Evolutionary conservation across 2,888 invertebrate species (phyloP), one percentile per base, ranked within the genome.

Genomic region (Cheilosia pagana): DNA sequence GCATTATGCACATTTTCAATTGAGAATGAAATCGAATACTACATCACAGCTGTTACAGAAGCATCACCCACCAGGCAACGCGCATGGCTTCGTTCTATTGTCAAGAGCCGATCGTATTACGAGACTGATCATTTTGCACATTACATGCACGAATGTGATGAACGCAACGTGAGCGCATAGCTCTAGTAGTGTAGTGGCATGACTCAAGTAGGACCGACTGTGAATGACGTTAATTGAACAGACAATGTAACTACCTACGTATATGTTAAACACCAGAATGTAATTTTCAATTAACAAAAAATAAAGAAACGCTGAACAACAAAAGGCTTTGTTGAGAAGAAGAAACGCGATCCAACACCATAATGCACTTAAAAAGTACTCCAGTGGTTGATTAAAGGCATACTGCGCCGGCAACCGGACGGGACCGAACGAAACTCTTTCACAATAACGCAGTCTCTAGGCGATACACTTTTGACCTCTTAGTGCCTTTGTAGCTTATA

Each of bases 361-460:
- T 67, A 76, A 60, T 82, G 76, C 65, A 76, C 81, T 82, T 76
- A 77, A 67, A 71, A 57, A 65, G 59, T 63, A 65, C 76, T 81
- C 63, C 39, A 70, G 39, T 65, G 50, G 19, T 45, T 43, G 28
- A 60, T 65, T 65, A 35, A 57, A 65, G 25, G 43, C 78, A 71
- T n/a, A n/a, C 23, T 76, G 28, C 19, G n/a, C n/a, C n/a, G n/a
- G n/a, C n/a, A n/a, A 21, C 45, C 48, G 53, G 25, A 23, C 23
- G 50, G 48, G 3, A 19, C 23, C 14, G 57, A 50, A 55, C 45
- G 55, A 35, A 63, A 16, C 48, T 75, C 71, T 82, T 82, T 65
- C 76, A 82, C 65, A 82, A 72, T 41, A 67, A 77, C 63, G 71
- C 76, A 82, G 67, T 75, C 81, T 50, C 23, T 28, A 10, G 60